Base-by-base conservation (phyloP, 2,888 invertebrate genomes). In the Protophormia terraenovae region DNA sequence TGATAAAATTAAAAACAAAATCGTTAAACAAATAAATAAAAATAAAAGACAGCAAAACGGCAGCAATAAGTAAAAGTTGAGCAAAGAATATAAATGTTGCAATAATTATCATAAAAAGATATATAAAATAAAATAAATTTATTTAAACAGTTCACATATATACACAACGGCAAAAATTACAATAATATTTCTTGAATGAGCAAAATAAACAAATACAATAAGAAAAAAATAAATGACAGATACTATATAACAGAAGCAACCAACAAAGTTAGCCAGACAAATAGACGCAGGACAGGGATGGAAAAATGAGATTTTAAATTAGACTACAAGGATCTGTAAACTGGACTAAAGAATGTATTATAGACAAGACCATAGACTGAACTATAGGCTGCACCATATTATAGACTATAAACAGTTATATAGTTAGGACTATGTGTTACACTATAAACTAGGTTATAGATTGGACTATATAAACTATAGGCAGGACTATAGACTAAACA, bases 241-340 rank as follows among this genome's bases (percentile, higher is more conserved):
- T 38, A 7, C 41, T 2, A 27, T 73, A 69, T 69, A 64, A 69
- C 62, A 77, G 82, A 66, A 66, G 35, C 45, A 55, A 53, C 69
- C 35, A 45, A 29, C 69, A 53, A 84, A 50, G n/a, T n/a, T 60
- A 76, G 80, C 84, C 80, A 84, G 84, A 84, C 84, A 81, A 67
- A 69, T 77, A 77, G 84, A 84, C 84, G 84, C 84, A 77, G 50
- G 38, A n/a, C n/a, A n/a, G n/a, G n/a, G n/a, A n/a, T n/a, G n/a
- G n/a, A n/a, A n/a, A n/a, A n/a, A n/a, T n/a, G n/a, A n/a, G n/a
- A n/a, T n/a, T n/a, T n/a, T n/a, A n/a, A n/a, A n/a, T n/a, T n/a
- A n/a, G n/a, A n/a, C n/a, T n/a, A n/a, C n/a, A n/a, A n/a, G n/a
- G n/a, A n/a, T n/a, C n/a, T n/a, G n/a, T n/a, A n/a, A n/a, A n/a